Evolutionary conservation across 37 sponge, comb jelly and placozoan species (phyloP).

Genomic region (Halisarca cf. caerulea): DNA sequence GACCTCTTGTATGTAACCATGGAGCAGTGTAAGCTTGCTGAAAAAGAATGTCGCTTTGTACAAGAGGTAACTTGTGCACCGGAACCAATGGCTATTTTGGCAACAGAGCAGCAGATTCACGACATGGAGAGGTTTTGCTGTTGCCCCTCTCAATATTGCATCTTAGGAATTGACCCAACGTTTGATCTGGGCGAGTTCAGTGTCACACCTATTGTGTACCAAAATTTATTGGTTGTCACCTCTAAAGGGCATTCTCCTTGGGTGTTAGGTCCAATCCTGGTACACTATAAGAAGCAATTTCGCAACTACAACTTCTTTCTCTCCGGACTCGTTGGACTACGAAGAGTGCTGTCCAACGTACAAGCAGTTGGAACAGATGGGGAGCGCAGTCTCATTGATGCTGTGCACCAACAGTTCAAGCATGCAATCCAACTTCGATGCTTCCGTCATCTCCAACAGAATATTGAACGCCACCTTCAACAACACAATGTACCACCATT

Average conservation of each 20-base stretch:
- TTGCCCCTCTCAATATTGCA: neutral
- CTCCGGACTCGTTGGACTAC: conserved; percentile 5
- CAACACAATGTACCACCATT: neutral
- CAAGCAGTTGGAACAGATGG: conserved; percentile 30
- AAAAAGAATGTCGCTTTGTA: neutral
- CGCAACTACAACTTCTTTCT: conserved; percentile 25
- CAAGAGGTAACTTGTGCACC: conserved; percentile 11
- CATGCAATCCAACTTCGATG: conserved; percentile 18
- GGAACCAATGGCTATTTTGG: neutral
- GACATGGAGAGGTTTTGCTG: conserved; percentile 13
- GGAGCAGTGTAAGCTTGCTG: neutral
- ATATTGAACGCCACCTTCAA: neutral
- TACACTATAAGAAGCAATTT: too few species aligned
- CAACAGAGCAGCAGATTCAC: neutral
- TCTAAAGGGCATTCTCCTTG: too few species aligned
- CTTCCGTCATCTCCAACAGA: conserved; percentile 29
- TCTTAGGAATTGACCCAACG: too few species aligned
- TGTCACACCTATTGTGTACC: too few species aligned
- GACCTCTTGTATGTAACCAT: neutral
- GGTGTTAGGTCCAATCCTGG: too few species aligned
- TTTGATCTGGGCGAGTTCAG: too few species aligned
- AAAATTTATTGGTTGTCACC: too few species aligned
- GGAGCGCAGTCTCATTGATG: conserved; percentile 7
- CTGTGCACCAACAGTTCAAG: neutral
- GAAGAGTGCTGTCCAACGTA: neutral